Evolutionary conservation across 2,113 vertebrate genomes (phyloP), one percentile per base, ranked within the genome.

Genomic region (Odobenus rosmarus): DNA sequence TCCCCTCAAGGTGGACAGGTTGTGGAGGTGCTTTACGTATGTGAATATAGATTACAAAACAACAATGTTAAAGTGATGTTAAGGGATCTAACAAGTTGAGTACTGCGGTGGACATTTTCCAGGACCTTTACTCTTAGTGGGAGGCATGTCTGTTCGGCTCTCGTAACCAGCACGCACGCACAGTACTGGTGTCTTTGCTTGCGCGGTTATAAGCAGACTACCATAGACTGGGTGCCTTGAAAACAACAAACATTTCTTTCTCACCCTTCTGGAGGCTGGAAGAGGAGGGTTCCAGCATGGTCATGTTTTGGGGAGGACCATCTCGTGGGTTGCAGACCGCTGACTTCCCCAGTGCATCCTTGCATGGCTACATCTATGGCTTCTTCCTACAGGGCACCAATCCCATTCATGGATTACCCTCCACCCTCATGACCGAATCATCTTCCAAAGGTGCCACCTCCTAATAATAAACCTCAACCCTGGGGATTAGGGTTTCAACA

Each of bases 71-170:
- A 16, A 57, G 23, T 51, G 7, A 31, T 9, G 10, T 6, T 0
- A 59, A 62, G n/a, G 19, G 14, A 23, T 74, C 46, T 71, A 28
- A 12, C 23, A 77, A 18, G 9, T 14, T 51, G 33, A 39, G 21
- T 7, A 0, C n/a, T 31, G 0, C 0, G 4, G 8, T 5, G 0
- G 16, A 36, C 24, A 1, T 67, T 42, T 59, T 14, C 31, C 46
- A 59, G 36, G 51, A 72, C 18, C 19, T 49, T 69, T 15, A 33
- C 9, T 28, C 21, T 46, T 53, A 9, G 0, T 16, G 72, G 55
- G 26, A 76, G 26, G 46, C 10, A 2, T 12, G 10, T 36, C 1
- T 18, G n/a, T n/a, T 26, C 16, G 49, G 0, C 5, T 36, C 11
- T 95, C 57, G 1, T 5, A 1, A 2, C 49, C 74, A 42, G 4